Evolutionary conservation across 2,113 vertebrate genomes (phyloP), one percentile per base, ranked within the genome.

Genomic region (Semicossyphus pulcher): DNA sequence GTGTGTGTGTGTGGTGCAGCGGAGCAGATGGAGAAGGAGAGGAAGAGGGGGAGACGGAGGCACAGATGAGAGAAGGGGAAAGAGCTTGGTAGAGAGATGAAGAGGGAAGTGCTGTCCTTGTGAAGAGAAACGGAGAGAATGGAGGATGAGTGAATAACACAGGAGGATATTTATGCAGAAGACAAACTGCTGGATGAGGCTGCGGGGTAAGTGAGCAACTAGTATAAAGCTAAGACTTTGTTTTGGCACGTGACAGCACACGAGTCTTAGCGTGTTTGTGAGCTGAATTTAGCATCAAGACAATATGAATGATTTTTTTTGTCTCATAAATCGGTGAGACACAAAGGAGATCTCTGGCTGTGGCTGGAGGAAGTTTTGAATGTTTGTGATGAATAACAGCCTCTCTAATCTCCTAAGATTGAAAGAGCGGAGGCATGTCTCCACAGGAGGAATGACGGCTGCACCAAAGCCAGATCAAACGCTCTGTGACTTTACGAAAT

Each of bases 161-260:
- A 12, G 32, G 2, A 11, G 60, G 70, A 49, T 72, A 14, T 84
- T 78, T 26, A 62, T 47, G 48, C 25, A 72, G 59, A 67, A 49
- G 53, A 62, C 23, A 58, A 70, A 73, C 60, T 61, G 66, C 16
- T 75, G 85, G 42, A 56, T 65, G 58, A 71, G 68, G 58, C 41
- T 73, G 44, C 51, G 28, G 18, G 86, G 90, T 90, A 83, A 88
- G 87, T 84, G 57, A 70, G 31, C 60, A 71, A 81, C 72, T 56
- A 29, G 29, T 51, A 25, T 32, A 2, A 28, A 59, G 39, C 25
- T 20, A 23, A 34, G 45, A 63, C 67, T 62, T 45, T 78, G 18
- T 42, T 39, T 23, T 56, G 29, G 32, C 51, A 53, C 52, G 39
- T 74, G 51, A 34, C 23, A 51, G 62, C 28, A 36, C 41, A 26